Evolutionary conservation across 2,113 vertebrate genomes (phyloP), one percentile per base, ranked within the genome.

Genomic region (Manacus vitellinus): DNA sequence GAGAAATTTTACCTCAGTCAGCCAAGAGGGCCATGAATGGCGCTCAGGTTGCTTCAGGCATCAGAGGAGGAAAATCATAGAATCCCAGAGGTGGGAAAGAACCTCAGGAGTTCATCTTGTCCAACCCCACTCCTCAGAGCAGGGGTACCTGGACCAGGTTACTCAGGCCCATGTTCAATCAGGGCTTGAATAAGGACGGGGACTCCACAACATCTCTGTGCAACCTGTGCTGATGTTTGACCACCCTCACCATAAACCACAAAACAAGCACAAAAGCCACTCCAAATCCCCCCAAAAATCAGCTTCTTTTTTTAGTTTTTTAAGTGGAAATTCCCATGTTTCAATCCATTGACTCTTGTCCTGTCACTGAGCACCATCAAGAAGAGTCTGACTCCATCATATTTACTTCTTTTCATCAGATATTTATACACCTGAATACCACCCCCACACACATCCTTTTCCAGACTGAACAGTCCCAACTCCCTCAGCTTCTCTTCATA

Each of bases 351-450:
- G 15, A 5, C 6, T 67, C 23, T 71, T 80, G 6, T 79, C 12
- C 58, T 72, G n/a, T 61, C 56, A 31, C 10, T n/a, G 39, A n/a
- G 13, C 25, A 79, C 25, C 22, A 44, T 14, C 6, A 9, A 31
- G 35, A 55, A 37, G 28, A 68, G 3, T 33, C 21, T 73, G 74
- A 7, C 25, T 85, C 44, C 20, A 5, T 37, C 0, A 0, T n/a
- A 9, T 70, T 92, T 65, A 1, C 27, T 39, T 58, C 18, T 31
- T 80, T 39, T 27, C 6, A 3, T 62, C 33, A 39, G 9, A 14
- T 47, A 33, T 54, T 77, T 35, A 16, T 12, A 10, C 8, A 41
- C 4, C 2, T 59, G 20, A 65, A 41, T 54, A 12, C 5, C 10
- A 12, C 8, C 35, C 33, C 4, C 12, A 2, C 12, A 8, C 2